Base-by-base conservation (phyloP, 2,113 vertebrate species). In the Oceanites oceanicus region DNA sequence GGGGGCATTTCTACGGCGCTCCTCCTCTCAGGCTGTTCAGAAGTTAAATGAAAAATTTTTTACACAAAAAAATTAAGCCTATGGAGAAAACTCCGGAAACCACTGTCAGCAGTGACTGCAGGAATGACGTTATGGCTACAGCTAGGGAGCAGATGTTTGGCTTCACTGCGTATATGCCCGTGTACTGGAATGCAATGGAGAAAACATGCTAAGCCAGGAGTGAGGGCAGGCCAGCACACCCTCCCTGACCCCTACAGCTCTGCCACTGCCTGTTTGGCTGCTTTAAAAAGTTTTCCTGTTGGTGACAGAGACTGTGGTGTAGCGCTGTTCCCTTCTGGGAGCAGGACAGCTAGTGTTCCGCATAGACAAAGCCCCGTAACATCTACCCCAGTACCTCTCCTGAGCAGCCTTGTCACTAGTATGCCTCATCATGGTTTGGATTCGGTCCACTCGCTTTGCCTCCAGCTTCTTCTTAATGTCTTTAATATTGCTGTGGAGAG, bases 381-480 rank as follows among this genome's bases (percentile, higher is more conserved):
- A 9, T 26, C 70, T 21, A 26, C 40, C 45, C 56, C 70, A 62
- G 16, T 90, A 98, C 98, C 99, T 99, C 97, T 99, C 99, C 97
- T 99, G 98, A 78, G 97, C 96, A 81, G 96, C 95, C 97, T 98
- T 99, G 86, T 99, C 98, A 6, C 97, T 83, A 18, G 97, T 98
- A 13, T 76, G 98, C 96, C 98, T 98, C 91, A 95, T 63, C 97
- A 98, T 96, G 82, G 95, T 63, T 42, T 98, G 98, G 76, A 99
- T 97, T 55, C 98, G 94, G 30, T 98, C 98, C 97, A 99, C 38
- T 68, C 97, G 84, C 91, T 96, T 96, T 36, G 74, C 96, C 97
- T 98, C 98, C 88, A 98, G 96, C 82, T 96, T 99, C 97, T 99
- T 99, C 97, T 99, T 99, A 42, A 98, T 95, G 58, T 99, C 99